These are phyloP conservation scores for Odocoileus virginianus DNA, from an alignment of 2,113 vertebrate genomes.

Conservation along the genomic window DNA sequence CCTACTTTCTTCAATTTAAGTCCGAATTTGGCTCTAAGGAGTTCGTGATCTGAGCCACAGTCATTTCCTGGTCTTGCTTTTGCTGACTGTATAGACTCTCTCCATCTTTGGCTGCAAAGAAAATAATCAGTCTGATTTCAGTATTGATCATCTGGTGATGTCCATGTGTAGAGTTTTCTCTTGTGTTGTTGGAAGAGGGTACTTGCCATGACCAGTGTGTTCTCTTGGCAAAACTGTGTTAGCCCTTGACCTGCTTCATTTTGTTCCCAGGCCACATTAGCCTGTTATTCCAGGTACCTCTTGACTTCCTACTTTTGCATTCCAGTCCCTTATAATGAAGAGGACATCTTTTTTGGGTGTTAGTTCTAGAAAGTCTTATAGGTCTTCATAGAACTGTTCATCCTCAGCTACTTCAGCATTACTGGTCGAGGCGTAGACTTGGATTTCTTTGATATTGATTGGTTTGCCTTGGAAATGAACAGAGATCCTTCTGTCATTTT, in stretches of 20 bases:
- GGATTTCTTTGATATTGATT: neutral
- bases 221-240: neutral
- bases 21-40: neutral
- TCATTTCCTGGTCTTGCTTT: neutral
- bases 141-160: neutral
- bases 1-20: neutral
- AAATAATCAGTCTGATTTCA: neutral
- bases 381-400: neutral
- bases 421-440: neutral
- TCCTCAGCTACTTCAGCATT: neutral
- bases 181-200: neutral
- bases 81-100: neutral
- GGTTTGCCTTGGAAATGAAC: neutral
- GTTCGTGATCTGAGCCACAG: neutral
- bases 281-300: neutral
- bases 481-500: neutral
- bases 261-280: neutral
- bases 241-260: neutral
- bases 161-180: neutral
- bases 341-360: neutral
- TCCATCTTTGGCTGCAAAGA: neutral
- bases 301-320: neutral
- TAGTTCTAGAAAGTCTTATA: neutral
- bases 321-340: neutral
- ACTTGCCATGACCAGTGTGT: accelerated